Evolutionary conservation across 2,888 invertebrate genomes (phyloP), one percentile per base, ranked within the genome.

Genomic region (Volucella bombylans): DNA sequence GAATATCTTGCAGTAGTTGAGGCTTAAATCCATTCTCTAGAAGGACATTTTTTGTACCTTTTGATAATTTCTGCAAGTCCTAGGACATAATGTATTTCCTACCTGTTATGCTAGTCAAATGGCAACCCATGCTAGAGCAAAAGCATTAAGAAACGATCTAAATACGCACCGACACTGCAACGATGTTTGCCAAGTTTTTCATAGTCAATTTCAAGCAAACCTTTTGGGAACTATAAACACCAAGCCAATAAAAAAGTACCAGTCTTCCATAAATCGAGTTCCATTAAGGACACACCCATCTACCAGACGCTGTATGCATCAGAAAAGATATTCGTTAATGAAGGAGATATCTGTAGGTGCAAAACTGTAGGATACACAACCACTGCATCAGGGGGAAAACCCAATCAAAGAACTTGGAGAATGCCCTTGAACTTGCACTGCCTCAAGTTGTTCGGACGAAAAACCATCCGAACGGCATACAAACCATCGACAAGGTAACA

Each of bases 391-490:
- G 9, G 50, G 47, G 50, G 38, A 59, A 68, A 47, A 62, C 52
- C 61, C 65, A 43, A 43, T 23, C 41, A 15, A 67, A 45, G 55
- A 54, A 47, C 18, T 54, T 55, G 38, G 11, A 43, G 38, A 38
- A 47, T 79, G 69, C 15, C 73, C 83, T 74, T 83, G 79, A 83
- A 83, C 79, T 69, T 52, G 57, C 49, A 49, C 45, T 52, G 23
- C 43, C 15, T 15, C 31, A 15, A 15, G 11, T 68, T 41, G 8
- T n/a, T 45, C 52, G 12, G 6, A 8, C 10, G 23, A 31, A 23
- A 77, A 82, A 86, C 81, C 68, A 64, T 72, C 64, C 73, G 38
- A 65, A 72, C 31, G 65, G 69, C 54, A 72, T 52, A 49, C 69
- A 59, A 72, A 73, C 23, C 50, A 65, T 18, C 31, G 14, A 59